Evolutionary conservation across 2,888 invertebrate species (phyloP), one percentile per base, ranked within the genome.

Genomic region (Drosophila neotestacea): DNA sequence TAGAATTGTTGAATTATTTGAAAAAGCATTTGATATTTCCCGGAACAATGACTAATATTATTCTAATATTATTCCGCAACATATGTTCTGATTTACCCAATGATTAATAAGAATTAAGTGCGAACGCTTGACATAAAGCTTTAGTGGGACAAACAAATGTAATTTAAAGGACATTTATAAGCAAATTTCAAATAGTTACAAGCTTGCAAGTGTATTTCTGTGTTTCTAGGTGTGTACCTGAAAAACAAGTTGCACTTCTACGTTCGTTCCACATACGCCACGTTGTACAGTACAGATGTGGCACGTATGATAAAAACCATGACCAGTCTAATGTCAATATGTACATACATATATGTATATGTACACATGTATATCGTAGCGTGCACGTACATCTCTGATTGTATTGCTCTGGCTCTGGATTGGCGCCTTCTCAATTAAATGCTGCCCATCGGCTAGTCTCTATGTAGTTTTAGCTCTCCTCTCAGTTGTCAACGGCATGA

Each of bases 271-370:
- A 55, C 58, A 50, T 76, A 46, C 77, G 65, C 64, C 64, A 79
- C 77, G 77, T 76, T 75, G 47, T 22, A 22, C 22, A 48, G 22
- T 22, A 16, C 16, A 48, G 7, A 47, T 34, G 47, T 58, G 46
- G 62, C 62, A 47, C 34, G 42, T 77, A 13, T 44, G 44, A 54
- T 63, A 38, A 70, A 61, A 70, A 58, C 65, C 77, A 76, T 62
- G 71, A 76, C 71, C 81, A 76, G 42, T 64, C 67, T 61, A 66
- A 73, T 54, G 62, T 48, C 78, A 38, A 61, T 54, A 58, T 38
- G 44, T 9, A 7, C 36, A 46, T 56, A 36, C 13, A 47, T 9
- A 36, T 30, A 6, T n/a, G 16, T 7, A 11, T 39, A 28, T 10
- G 11, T n/a, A n/a, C 9, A 22, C 16, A 22, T 11, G 13, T 11